Evolutionary conservation across 2,888 invertebrate species (phyloP).

Genomic region (Allacma fusca): DNA sequence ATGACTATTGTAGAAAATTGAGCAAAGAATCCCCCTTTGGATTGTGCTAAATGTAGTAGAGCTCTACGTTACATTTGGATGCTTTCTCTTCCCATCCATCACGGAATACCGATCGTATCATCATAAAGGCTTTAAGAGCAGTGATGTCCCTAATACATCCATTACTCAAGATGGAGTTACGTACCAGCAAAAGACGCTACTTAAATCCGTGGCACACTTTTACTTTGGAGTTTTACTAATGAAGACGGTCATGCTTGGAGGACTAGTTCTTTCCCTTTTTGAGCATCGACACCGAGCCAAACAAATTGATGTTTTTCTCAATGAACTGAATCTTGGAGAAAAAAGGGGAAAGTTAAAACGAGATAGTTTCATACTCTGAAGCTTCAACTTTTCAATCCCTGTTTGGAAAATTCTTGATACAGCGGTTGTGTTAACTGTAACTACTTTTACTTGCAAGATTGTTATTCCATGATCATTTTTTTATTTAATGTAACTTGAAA

Average conservation of each 20-base stretch:
- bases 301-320: neutral
- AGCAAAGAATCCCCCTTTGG: neutral
- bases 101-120: neutral
- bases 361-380: neutral
- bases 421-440: too few relatives aligned
- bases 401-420: too few relatives aligned
- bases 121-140: too few relatives aligned
- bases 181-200: neutral
- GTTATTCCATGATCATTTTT: too few relatives aligned
- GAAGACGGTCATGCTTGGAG: neutral
- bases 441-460: too few relatives aligned
- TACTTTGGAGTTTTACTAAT: neutral
- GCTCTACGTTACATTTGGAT: neutral
- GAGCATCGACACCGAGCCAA: neutral
- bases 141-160: too few relatives aligned
- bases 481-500: too few relatives aligned
- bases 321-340: neutral
- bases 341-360: neutral
- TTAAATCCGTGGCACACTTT: neutral
- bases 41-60: neutral
- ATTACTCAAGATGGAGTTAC: too few relatives aligned
- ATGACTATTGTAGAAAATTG: neutral
- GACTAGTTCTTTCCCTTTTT: neutral
- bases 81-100: neutral
- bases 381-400: too few relatives aligned